A percentile compares a stretch with the other conserved stretches of the same genome.
Conservation (phyloP, 2,797 vertebrate genomes). For the Sebastes alutus region DNA sequence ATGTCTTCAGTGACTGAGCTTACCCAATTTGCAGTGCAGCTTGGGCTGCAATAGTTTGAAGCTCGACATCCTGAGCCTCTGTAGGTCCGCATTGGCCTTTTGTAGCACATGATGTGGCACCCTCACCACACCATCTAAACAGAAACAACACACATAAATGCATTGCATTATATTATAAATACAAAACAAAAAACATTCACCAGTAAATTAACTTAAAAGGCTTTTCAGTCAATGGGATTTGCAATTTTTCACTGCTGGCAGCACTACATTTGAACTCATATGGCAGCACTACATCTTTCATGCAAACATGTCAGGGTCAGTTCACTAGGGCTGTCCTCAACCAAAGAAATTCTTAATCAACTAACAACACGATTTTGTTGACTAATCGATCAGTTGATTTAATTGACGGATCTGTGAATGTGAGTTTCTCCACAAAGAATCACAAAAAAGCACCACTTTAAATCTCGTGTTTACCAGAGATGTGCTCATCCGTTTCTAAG, state of each 20-base stretch:
- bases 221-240: background rate
- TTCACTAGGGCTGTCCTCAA: no score
- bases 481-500: no score
- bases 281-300: background rate
- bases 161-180: background rate
- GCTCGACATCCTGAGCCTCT: conserved; percentile 81
- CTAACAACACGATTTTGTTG: no score
- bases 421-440: no score
- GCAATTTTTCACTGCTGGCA: background rate
- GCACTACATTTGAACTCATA: background rate
- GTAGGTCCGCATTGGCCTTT: conserved; percentile 81
- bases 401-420: no score
- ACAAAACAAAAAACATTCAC: background rate
- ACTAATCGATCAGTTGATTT: no score
- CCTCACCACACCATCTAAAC: conserved; percentile 52
- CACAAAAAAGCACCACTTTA: no score
- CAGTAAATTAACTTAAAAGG: background rate
- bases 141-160: conserved; percentile 13
- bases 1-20: conserved; percentile 29
- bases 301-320: background rate
- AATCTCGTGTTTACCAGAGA: no score
- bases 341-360: no score
- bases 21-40: conserved; percentile 89
- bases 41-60: conserved; percentile 86
- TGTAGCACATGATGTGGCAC: conserved; percentile 73